Evolutionary conservation across 2,113 vertebrate genomes (phyloP).

Genomic region (Tragelaphus imberbis): DNA sequence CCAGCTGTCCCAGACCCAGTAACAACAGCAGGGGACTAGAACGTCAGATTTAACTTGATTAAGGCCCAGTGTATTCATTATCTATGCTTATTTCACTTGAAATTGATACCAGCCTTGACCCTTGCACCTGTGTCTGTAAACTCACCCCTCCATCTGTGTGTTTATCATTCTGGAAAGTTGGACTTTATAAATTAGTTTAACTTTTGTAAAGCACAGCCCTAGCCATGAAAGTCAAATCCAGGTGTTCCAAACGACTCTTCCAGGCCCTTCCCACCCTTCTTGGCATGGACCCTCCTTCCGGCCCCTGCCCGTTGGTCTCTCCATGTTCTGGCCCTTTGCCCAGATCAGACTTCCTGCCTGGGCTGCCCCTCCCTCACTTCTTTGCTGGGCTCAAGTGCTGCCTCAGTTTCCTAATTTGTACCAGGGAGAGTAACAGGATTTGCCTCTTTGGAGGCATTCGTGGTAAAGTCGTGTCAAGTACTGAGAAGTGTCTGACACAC

Average conservation of each 20-base stretch:
- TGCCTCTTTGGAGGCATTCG: background rate
- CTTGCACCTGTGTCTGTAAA: background rate
- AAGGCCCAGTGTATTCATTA: background rate
- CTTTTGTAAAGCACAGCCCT: background rate
- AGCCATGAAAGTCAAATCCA: background rate
- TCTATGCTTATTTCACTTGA: background rate
- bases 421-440: background rate
- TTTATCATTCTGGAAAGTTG: background rate
- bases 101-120: background rate
- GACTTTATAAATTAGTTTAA: background rate
- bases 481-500: background rate
- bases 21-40: background rate
- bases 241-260: background rate
- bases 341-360: background rate
- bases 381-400: background rate
- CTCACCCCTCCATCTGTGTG: too few relatives aligned
- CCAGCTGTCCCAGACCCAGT: background rate
- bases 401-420: background rate
- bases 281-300: fast-evolving
- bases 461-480: background rate
- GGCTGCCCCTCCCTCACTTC: background rate
- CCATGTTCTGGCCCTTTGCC: background rate
- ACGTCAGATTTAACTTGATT: background rate
- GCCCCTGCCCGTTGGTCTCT: background rate
- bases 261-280: background rate